These are phyloP conservation scores for Stegodyphus mimosarum DNA, from an alignment of 1,140 invertebrate genomes.

Conservation along the genomic window DNA sequence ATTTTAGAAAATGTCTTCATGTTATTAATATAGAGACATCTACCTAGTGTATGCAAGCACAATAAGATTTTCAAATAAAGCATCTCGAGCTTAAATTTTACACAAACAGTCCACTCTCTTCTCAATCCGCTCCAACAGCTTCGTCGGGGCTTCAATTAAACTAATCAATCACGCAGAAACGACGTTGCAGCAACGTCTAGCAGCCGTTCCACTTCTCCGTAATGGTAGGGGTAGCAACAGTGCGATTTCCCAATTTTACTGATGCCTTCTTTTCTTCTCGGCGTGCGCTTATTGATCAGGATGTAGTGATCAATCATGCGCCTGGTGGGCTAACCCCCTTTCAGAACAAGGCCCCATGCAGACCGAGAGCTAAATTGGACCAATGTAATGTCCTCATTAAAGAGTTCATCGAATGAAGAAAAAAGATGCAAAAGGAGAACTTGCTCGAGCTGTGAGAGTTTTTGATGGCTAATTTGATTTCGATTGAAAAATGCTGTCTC, in stretches of 20 bases:
- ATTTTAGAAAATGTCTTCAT: no score
- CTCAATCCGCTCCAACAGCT: neutral
- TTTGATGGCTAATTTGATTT: no score
- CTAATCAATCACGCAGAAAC: conserved; percentile 24
- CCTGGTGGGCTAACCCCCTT: neutral
- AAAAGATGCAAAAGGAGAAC: no score
- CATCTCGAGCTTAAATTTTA: conserved; percentile 1
- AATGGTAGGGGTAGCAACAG: neutral
- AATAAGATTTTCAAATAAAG: neutral
- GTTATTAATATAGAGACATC: no score
- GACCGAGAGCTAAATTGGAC: no score
- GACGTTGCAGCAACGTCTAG: neutral
- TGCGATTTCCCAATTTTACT: conserved; percentile 16
- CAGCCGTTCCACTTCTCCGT: neutral
- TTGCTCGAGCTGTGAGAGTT: no score
- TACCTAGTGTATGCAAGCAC: neutral
- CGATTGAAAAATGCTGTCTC: no score
- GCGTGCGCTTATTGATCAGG: neutral
- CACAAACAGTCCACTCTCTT: neutral
- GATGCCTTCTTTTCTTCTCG: neutral
- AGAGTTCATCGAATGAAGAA: no score
- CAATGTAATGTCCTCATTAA: no score
- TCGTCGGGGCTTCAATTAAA: conserved; percentile 18
- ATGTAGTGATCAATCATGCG: neutral
- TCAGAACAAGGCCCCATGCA: no score